A percentile compares a stretch with the other conserved stretches of the same genome.
Conservation (phyloP, 2,797 vertebrate species). For the Alca torda region DNA sequence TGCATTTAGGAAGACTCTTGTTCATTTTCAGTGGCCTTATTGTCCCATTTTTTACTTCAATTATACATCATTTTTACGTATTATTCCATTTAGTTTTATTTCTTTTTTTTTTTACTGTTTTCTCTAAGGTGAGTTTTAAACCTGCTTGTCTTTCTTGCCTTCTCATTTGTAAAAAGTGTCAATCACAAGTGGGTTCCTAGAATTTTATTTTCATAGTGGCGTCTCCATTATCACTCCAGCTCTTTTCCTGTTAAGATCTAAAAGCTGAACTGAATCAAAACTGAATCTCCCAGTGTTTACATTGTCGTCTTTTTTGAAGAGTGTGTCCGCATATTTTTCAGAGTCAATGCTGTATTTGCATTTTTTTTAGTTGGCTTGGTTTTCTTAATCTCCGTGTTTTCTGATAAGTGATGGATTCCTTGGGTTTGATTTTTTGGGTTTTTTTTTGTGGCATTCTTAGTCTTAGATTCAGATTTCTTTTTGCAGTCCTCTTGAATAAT, state of each 20-base stretch:
- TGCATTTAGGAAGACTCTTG: rapidly evolving
- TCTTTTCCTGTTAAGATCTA: neutral
- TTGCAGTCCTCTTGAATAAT: neutral
- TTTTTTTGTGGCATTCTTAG: neutral
- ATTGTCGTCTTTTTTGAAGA: neutral
- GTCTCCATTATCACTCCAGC: neutral
- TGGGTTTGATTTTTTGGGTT: neutral
- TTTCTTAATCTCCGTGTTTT: neutral
- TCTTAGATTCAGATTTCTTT: neutral
- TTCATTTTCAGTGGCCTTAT: neutral
- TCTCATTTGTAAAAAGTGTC: neutral
- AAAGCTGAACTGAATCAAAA: neutral
- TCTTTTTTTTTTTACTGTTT: neutral
- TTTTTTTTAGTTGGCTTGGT: neutral
- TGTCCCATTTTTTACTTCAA: neutral
- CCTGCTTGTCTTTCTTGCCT: neutral
- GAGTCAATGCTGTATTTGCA: neutral
- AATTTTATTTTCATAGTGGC: neutral
- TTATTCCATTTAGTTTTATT: neutral
- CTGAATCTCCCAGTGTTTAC: neutral
- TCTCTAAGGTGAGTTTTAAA: neutral
- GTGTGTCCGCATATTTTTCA: rapidly evolving
- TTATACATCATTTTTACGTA: neutral
- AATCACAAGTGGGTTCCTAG: neutral
- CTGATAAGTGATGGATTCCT: neutral